A percentile compares a stretch with the other conserved stretches of the same genome.
Conservation (phyloP, 35 echinoderm and acorn worm genomes). For the Eucidaris tribuloides region DNA sequence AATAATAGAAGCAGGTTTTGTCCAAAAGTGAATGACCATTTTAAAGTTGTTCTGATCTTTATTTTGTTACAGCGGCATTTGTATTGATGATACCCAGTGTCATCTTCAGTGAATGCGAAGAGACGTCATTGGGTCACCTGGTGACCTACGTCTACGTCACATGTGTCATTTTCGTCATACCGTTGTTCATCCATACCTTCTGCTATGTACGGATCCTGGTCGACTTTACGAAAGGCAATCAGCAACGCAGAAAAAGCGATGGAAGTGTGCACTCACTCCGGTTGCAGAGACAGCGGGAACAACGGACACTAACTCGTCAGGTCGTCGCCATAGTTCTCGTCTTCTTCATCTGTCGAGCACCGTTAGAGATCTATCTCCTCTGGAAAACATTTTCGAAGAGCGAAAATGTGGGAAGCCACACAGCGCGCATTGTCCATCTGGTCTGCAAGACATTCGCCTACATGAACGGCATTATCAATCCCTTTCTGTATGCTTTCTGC, state of each 20-base stretch:
- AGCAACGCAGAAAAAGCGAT: not conserved
- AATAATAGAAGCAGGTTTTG: too few species aligned
- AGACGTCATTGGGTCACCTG: not conserved
- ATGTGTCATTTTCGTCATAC: slow-evolving; percentile 2
- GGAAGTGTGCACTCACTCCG: not conserved
- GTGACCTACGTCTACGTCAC: slow-evolving; percentile 9
- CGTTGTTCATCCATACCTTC: not conserved
- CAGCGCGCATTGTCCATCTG: not conserved
- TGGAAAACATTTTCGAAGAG: not conserved
- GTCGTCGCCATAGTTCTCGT: not conserved
- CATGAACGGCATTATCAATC: not conserved
- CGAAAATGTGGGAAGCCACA: not conserved
- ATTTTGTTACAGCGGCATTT: not conserved
- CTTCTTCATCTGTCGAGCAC: slow-evolving; percentile 19
- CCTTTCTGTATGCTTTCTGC: slow-evolving; percentile 17
- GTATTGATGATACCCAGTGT: slow-evolving; percentile 3
- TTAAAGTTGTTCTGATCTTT: too few species aligned
- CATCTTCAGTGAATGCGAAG: slow-evolving; percentile 8
- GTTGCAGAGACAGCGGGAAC: not conserved
- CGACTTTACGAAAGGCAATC: not conserved
- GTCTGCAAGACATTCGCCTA: slow-evolving; percentile 10
- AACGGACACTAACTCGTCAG: not conserved
- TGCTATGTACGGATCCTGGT: not conserved
- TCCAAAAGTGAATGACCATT: too few species aligned
- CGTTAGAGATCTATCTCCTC: not conserved